phyloP scores from a whole-genome alignment of 2,797 vertebrate genomes.

The Scarus forsteni region DNA sequence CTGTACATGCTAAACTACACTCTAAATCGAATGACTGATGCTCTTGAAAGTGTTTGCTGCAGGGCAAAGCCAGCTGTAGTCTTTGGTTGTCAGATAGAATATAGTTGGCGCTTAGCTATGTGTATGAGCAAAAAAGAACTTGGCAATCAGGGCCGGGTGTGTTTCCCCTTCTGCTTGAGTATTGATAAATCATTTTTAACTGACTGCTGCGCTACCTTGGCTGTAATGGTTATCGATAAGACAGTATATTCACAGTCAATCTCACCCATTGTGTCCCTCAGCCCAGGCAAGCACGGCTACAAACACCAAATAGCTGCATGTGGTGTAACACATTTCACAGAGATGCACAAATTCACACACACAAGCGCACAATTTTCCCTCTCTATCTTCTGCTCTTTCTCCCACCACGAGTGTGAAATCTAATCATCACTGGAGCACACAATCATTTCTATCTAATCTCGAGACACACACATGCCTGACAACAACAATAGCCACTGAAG shows the following conservation, averaged over 20 bases:
- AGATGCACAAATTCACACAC: conserved; percentile 14
- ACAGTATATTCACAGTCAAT: conserved; percentile 75
- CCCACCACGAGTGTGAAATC: conserved; percentile 70
- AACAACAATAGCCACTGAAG: conserved; percentile 50
- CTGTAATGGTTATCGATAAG: conserved; percentile 78
- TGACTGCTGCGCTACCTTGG: conserved; percentile 73
- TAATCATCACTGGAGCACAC: conserved; percentile 71
- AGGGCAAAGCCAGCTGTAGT: conserved; percentile 62
- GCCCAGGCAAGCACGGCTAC: conserved; percentile 36
- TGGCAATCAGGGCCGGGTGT: conserved; percentile 56
- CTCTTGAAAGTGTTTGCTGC: conserved; percentile 71
- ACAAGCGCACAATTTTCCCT: conserved; percentile 20
- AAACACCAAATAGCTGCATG: conserved; percentile 50
- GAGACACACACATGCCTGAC: conserved; percentile 56
- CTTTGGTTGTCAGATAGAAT: conserved; percentile 70
- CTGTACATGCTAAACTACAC: conserved; percentile 76
- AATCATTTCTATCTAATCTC: conserved; percentile 76
- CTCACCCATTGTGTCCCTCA: conserved; percentile 66
- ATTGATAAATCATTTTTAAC: conserved; percentile 83
- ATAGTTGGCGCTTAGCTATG: conserved; percentile 51
- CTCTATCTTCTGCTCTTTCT: conserved; percentile 56
- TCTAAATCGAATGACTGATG: conserved; percentile 73
- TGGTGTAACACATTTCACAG: conserved; percentile 53
- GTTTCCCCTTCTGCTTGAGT: conserved; percentile 58
- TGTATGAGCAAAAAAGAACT: conserved; percentile 48